Evolutionary conservation across 2,888 invertebrate genomes (phyloP), one percentile per base, ranked within the genome.

Genomic region (Isoperla grammatica): DNA sequence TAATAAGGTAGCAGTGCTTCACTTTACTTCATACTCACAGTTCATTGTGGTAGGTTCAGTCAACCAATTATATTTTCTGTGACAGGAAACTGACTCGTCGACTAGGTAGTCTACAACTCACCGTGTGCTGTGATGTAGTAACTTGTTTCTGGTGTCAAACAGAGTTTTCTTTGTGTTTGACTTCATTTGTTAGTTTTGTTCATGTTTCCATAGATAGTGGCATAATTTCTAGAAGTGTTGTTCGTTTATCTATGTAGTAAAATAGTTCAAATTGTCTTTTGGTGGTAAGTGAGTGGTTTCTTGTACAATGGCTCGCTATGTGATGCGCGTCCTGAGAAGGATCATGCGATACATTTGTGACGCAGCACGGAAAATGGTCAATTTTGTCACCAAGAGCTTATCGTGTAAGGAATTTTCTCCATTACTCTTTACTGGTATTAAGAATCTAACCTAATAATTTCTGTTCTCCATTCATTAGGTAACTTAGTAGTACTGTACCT

Each of bases 271-370:
- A 8, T 54, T 19, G 2, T 37, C 40, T 15, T 19, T 54, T 23
- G 54, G 42, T 19, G 40, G 42, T 40, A 42, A 40, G 13, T 11
- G 20, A 39, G 1, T 48, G 6, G 22, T 57, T 48, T 37, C 29
- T 57, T n/a, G n/a, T 20, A 29, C 15, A 49, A 58, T 58, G 58
- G 58, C 39, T 40, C 53, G 49, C 13, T 42, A n/a, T 20, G 11
- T 35, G 22, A n/a, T 22, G 15, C 15, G 13, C 29, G 1, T 57
- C 40, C 17, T 66, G 56, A 61, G 60, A 55, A 62, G 63, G 39
- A 40, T 66, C 60, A 63, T 59, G 55, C 61, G 56, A 54, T 66
- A 65, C 64, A 56, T 64, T 54, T 61, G 63, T 57, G 65, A 62
- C 40, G 62, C 64, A 42, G 63, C 64, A 13, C 63, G 62, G 63